Base-by-base conservation (phyloP, 2,113 vertebrate genomes). In the Entomyzon cyanotis region DNA sequence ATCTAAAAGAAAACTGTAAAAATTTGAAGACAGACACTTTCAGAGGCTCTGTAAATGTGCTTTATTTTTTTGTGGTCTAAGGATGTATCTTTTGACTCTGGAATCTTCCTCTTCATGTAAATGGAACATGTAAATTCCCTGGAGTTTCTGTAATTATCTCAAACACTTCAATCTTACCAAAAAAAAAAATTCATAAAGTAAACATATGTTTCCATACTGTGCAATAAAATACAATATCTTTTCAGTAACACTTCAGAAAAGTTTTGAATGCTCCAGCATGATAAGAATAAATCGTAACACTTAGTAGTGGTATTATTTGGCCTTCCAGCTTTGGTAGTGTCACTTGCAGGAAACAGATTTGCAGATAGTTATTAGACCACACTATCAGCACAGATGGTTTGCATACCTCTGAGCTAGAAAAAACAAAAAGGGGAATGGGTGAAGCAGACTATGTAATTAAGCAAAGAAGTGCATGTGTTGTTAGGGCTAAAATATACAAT, bases 361-460 rank as follows among this genome's bases (percentile, higher is more conserved):
- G 37, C 49, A 65, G 65, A n/a, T 11, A 23, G 41, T 76, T 84
- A 49, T 73, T 76, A 83, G 77, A 46, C 58, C 69, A 21, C 15
- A n/a, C 19, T 87, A 76, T 30, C 25, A 68, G 76, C 62, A 76
- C 77, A 96, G 94, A 94, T 94, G 92, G 69, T 77, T 87, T 87
- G 33, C 55, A 22, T 89, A 37, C 58, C 76, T 95, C 76, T 76
- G 77, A 91, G 86, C 90, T 76, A 81, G 69, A 39, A 25, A 79
- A 74, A 53, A 5, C 39, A 33, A 17, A 55, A 55, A 42, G 12
- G 27, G 52, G 14, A 67, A 35, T 58, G 42, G 10, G 49, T 55
- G 41, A 68, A 84, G 44, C 47, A 37, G 55, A 21, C 35, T 39
- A 30, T 44, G 28, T 76, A 71, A 71, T 70, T 52, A 81, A 89